Evolutionary conservation across 2,888 invertebrate species (phyloP).

Genomic region (Agriopis marginaria): DNA sequence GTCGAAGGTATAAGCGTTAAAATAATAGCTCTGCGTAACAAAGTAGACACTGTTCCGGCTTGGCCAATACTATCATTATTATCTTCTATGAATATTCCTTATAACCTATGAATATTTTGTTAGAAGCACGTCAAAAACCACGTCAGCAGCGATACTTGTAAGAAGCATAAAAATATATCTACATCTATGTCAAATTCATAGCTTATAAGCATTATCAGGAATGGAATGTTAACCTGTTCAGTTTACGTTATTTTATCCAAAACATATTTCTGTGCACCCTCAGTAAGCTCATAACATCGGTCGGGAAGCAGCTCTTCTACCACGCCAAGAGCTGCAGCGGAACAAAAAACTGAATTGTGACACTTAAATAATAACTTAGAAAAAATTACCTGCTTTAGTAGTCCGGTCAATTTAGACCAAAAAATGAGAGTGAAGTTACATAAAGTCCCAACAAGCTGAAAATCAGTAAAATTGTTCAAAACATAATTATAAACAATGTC

Average conservation of each 20-base stretch:
- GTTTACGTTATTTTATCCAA: slow-evolving; percentile 37
- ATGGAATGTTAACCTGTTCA: not conserved
- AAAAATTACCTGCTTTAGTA: too few species aligned
- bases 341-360: not conserved
- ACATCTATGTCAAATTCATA: slow-evolving; percentile 1
- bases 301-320: slow-evolving; percentile 17
- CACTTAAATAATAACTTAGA: too few species aligned
- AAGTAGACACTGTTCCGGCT: not conserved
- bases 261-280: slow-evolving; percentile 10
- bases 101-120: slow-evolving; percentile 5
- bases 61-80: not conserved
- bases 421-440: too few species aligned
- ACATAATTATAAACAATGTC: too few species aligned
- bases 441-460: too few species aligned
- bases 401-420: too few species aligned
- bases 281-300: slow-evolving; percentile 28
- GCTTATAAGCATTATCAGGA: not conserved
- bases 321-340: not conserved
- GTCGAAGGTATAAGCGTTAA: not conserved
- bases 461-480: too few species aligned
- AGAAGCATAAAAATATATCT: slow-evolving; percentile 6
- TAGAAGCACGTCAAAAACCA: not conserved
- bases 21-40: not conserved
- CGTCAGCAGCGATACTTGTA: not conserved
- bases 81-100: not conserved